These are phyloP conservation scores for Cynaeus angustus DNA, from an alignment of 2,888 invertebrate genomes.

Conservation along the genomic window DNA sequence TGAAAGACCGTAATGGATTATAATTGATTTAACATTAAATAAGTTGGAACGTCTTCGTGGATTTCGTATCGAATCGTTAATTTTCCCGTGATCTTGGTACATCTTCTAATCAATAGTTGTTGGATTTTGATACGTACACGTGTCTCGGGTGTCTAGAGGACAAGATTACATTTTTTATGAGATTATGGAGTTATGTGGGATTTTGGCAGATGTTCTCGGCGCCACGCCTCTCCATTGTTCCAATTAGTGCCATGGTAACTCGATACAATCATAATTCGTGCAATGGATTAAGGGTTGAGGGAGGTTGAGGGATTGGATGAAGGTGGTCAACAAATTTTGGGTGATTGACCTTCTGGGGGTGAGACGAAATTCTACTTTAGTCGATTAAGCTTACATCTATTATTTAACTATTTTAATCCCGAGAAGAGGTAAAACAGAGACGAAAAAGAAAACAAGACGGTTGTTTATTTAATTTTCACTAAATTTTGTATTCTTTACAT, in stretches of 20 bases:
- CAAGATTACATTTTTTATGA: conserved; percentile 29
- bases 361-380: not conserved
- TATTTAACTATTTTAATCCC: too few species aligned
- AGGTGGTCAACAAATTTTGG: not conserved
- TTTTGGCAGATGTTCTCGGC: conserved; percentile 28
- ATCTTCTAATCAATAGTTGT: conserved; percentile 10
- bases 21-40: not conserved
- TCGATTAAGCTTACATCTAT: conserved; percentile 6
- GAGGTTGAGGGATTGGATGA: conserved; percentile 8
- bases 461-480: too few species aligned
- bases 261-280: conserved; percentile 29
- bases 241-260: conserved; percentile 34
- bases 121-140: conserved; percentile 27
- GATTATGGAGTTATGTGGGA: conserved; percentile 35
- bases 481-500: too few species aligned
- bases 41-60: not conserved
- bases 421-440: too few species aligned
- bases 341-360: too few species aligned
- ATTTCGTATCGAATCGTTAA: not conserved
- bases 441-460: too few species aligned
- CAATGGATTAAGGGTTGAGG: not conserved
- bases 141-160: conserved; percentile 12
- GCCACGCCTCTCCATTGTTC: conserved; percentile 25
- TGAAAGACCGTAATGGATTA: not conserved
- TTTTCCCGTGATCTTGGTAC: not conserved